phyloP scores from a whole-genome alignment of 2,888 invertebrate genomes.

The Stomorhina lunata region DNA sequence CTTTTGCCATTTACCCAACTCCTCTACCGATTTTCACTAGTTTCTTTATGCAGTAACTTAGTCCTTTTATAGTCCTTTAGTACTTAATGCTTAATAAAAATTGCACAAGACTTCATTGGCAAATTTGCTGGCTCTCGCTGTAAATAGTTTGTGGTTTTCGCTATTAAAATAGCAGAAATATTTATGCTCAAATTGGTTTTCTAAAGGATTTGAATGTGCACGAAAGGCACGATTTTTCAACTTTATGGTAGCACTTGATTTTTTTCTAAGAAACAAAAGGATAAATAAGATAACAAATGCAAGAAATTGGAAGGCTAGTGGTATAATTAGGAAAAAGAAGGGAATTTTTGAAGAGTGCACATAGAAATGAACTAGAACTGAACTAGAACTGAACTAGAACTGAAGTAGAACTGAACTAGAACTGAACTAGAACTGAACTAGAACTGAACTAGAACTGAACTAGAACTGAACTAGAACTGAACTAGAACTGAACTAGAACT shows the following conservation, averaged over 20 bases:
- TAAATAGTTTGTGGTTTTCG: neutral
- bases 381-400: too few relatives aligned
- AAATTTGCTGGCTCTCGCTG: conserved; percentile 3
- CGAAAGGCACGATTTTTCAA: neutral
- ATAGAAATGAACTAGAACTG: too few relatives aligned
- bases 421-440: too few relatives aligned
- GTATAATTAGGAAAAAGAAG: too few relatives aligned
- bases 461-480: too few relatives aligned
- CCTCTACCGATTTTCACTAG: neutral
- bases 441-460: too few relatives aligned
- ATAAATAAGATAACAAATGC: too few relatives aligned
- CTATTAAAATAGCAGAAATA: conserved; percentile 1
- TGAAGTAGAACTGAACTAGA: too few relatives aligned
- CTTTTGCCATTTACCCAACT: neutral
- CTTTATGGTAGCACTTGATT: neutral
- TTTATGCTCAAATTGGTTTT: neutral
- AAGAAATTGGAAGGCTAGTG: too few relatives aligned
- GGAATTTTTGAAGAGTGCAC: too few relatives aligned
- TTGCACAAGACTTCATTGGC: conserved; percentile 9
- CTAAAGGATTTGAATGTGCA: neutral
- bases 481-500: too few relatives aligned
- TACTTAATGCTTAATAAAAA: neutral
- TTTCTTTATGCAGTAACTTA: neutral
- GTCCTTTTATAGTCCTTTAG: neutral
- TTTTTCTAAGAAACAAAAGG: too few relatives aligned